A percentile compares a stretch with the other conserved stretches of the same genome.
Conservation (phyloP, 1,140 invertebrate species). For the Papilio polyxenes region DNA sequence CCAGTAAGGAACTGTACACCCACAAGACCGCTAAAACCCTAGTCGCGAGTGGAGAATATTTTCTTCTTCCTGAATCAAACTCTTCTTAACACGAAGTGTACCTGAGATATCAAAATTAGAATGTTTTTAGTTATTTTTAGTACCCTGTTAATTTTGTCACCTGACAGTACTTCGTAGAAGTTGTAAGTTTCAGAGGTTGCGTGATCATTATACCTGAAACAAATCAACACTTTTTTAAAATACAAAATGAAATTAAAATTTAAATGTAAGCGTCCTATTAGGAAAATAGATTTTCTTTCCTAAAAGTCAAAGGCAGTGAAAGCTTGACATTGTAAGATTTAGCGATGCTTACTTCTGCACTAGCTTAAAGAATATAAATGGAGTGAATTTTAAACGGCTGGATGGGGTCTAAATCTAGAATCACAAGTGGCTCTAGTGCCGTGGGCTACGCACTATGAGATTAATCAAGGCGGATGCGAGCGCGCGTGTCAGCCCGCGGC, state of each 20-base stretch:
- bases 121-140: no score
- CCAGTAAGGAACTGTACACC: constrained; percentile 70
- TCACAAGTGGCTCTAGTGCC: constrained; percentile 38
- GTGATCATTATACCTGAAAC: neutral
- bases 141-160: no score
- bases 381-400: neutral
- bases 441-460: constrained; percentile 39
- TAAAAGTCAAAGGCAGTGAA: no score
- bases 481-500: constrained; percentile 52
- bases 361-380: constrained; percentile 4
- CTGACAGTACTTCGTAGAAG: neutral
- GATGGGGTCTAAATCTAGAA: constrained; percentile 12
- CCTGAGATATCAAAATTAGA: neutral
- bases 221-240: neutral
- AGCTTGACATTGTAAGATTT: no score
- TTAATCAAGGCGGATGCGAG: constrained; percentile 56
- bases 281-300: no score
- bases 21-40: constrained; percentile 74
- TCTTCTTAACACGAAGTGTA: neutral
- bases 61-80: neutral
- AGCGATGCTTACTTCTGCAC: no score
- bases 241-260: no score
- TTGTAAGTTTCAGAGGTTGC: no score
- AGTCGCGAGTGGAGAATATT: constrained; percentile 46
- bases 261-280: no score